These are phyloP conservation scores for Pterobdella sp. DNA, from an alignment of 2,888 invertebrate genomes.

Conservation along the genomic window DNA sequence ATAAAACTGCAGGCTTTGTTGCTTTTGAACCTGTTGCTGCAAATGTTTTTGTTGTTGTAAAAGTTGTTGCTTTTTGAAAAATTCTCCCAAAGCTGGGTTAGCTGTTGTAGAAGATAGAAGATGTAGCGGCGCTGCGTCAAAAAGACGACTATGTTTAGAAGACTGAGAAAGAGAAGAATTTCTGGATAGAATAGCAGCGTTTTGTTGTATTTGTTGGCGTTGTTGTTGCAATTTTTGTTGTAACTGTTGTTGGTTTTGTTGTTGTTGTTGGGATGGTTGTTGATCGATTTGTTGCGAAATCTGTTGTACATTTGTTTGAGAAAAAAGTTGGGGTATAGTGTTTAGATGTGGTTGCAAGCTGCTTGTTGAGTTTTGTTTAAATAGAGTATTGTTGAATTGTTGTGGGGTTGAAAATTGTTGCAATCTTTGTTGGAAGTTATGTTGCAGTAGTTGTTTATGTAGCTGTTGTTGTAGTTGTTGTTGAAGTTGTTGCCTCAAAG, in stretches of 20 bases:
- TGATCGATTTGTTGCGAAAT: no score
- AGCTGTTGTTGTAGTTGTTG: constrained; percentile 12
- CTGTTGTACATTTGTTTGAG: no score
- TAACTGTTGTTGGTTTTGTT: not conserved
- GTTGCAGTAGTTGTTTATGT: constrained; percentile 6
- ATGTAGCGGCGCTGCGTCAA: not conserved
- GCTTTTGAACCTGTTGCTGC: not conserved
- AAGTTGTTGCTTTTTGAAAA: constrained; percentile 1
- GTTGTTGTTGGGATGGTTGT: not conserved
- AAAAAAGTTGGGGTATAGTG: not conserved
- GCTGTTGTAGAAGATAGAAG: not conserved
- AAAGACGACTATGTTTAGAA: not conserved
- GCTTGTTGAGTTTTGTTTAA: not conserved
- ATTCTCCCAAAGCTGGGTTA: not conserved
- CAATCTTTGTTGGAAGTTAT: not conserved
- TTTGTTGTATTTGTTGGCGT: not conserved
- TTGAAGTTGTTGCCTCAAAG: constrained; percentile 3
- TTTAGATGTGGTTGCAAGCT: not conserved
- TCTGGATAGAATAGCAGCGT: not conserved
- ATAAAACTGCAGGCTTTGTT: not conserved
- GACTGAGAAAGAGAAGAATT: constrained; percentile 3
- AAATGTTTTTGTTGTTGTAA: not conserved
- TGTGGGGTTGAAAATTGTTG: constrained; percentile 7
- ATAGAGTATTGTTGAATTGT: no score
- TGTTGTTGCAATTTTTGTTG: not conserved